Evolutionary conservation across 2,888 invertebrate genomes (phyloP).

Genomic region (Torymus auratus): DNA sequence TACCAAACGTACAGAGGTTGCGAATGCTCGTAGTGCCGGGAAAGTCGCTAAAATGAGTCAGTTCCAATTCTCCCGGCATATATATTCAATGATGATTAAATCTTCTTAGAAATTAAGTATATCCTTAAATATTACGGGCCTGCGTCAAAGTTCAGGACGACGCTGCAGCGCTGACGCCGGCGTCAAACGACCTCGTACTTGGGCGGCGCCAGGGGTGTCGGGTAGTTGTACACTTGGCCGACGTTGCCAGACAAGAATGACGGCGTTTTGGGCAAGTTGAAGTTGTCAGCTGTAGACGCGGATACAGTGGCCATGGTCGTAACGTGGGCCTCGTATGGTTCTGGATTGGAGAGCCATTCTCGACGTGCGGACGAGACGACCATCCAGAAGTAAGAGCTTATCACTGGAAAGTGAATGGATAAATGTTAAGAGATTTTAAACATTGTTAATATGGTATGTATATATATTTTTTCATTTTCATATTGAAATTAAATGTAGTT

Average conservation of each 20-base stretch:
- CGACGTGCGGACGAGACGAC: constrained; percentile 69
- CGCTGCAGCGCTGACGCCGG: not conserved
- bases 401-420: constrained; percentile 62
- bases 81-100: not conserved
- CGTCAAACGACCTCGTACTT: constrained; percentile 53
- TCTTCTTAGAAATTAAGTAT: no score
- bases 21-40: constrained; percentile 7
- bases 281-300: constrained; percentile 44
- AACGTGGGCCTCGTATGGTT: not conserved
- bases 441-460: no score
- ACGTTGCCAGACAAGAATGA: constrained; percentile 64
- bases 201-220: constrained; percentile 35
- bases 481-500: no score
- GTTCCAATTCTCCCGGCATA: constrained; percentile 38
- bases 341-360: constrained; percentile 63
- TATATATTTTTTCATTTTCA: no score
- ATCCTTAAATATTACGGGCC: not conserved
- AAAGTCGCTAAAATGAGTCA: constrained; percentile 43
- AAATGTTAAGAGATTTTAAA: not conserved
- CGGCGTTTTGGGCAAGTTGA: constrained; percentile 70
- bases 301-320: not conserved
- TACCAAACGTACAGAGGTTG: constrained; percentile 11
- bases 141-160: not conserved
- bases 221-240: constrained; percentile 28
- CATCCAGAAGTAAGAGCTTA: constrained; percentile 71